Conservation (phyloP, 23 tunicate species). For the Diplosoma virens region DNA sequence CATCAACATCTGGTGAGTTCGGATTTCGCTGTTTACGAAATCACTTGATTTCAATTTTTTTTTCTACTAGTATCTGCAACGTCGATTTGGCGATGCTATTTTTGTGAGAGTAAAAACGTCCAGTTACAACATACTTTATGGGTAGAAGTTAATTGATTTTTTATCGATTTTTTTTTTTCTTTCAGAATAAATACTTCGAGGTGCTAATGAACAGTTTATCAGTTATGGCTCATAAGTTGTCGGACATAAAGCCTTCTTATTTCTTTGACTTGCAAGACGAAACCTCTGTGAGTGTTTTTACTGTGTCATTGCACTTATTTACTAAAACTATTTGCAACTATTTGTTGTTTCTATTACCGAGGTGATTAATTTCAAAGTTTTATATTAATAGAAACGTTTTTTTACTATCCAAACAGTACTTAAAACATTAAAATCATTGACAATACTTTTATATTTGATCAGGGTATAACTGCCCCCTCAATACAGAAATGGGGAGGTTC, state of each 20-base stretch:
- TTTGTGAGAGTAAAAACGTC: too few relatives aligned
- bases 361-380: too few relatives aligned
- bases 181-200: constrained; percentile 83
- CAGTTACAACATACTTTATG: too few relatives aligned
- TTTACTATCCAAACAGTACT: neutral
- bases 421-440: neutral
- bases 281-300: constrained; percentile 55
- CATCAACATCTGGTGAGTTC: constrained; percentile 88
- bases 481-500: constrained; percentile 89
- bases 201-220: constrained; percentile 50
- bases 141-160: too few relatives aligned
- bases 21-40: too few relatives aligned
- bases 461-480: constrained; percentile 85
- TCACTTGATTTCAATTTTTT: too few relatives aligned
- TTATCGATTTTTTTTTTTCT: neutral
- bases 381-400: too few relatives aligned
- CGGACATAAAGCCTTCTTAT: constrained; percentile 64
- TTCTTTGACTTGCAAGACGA: constrained; percentile 88
- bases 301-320: too few relatives aligned
- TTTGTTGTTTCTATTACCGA: too few relatives aligned
- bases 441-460: neutral
- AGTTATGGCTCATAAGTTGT: constrained; percentile 65
- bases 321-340: too few relatives aligned
- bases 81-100: too few relatives aligned
- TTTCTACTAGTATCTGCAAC: too few relatives aligned